These are phyloP conservation scores for Sibirionetta formosa DNA, from an alignment of 2,797 vertebrate species.

Conservation along the genomic window DNA sequence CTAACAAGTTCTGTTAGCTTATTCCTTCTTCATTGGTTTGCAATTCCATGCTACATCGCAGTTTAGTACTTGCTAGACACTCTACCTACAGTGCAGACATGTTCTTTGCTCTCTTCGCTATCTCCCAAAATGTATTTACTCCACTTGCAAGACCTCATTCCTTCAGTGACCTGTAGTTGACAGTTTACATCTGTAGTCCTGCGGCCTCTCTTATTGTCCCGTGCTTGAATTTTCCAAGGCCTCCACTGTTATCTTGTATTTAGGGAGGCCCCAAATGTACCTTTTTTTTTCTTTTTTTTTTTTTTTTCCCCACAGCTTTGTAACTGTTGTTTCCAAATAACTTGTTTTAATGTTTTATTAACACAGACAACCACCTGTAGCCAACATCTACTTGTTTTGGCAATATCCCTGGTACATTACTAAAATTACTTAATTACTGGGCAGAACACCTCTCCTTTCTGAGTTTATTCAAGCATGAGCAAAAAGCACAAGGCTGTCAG, in stretches of 20 bases:
- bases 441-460: conserved; percentile 20
- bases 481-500: neutral
- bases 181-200: neutral
- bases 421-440: conserved; percentile 27
- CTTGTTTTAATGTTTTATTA: neutral
- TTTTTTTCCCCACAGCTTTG: neutral
- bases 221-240: neutral
- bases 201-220: neutral
- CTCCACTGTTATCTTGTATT: neutral
- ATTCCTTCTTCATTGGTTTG: neutral
- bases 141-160: neutral
- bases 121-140: neutral
- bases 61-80: neutral
- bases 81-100: neutral
- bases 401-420: neutral
- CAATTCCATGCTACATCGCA: neutral
- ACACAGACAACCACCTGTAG: neutral
- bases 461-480: neutral
- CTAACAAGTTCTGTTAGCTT: neutral
- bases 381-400: conserved; percentile 28
- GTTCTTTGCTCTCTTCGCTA: neutral
- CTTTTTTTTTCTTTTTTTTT: neutral
- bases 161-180: neutral
- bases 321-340: conserved; percentile 21
- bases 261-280: neutral